These are phyloP conservation scores for Cepaea nemoralis DNA, from an alignment of 1,140 invertebrate species.

Conservation along the genomic window DNA sequence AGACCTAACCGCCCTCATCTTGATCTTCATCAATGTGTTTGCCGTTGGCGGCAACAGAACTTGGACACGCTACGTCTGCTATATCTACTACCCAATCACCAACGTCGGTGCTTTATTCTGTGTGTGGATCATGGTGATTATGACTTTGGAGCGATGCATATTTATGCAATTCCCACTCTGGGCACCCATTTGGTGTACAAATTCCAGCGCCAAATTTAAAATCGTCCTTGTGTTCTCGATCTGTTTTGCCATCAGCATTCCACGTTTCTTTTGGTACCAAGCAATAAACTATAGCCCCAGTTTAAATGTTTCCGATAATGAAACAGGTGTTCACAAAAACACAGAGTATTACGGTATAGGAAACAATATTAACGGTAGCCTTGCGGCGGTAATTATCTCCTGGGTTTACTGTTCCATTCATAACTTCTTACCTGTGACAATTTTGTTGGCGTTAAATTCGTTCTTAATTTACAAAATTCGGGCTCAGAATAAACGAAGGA, in stretches of 20 bases:
- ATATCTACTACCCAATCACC: slow-evolving; percentile 19
- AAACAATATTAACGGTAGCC: background rate
- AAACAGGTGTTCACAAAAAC: background rate
- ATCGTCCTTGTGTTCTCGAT: background rate
- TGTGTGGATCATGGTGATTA: slow-evolving; percentile 6
- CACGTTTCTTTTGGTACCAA: slow-evolving; percentile 32
- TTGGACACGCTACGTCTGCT: background rate
- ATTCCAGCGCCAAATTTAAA: slow-evolving; percentile 7
- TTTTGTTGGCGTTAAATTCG: background rate
- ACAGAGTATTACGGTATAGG: background rate
- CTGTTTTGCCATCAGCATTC: background rate
- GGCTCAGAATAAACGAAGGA: background rate
- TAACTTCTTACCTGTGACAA: background rate
- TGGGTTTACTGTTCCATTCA: slow-evolving; percentile 24
- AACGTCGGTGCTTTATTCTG: background rate
- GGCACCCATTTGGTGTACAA: slow-evolving; percentile 14
- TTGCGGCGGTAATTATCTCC: background rate
- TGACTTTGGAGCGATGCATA: slow-evolving; percentile 32
- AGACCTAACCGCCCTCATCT: slow-evolving; percentile 3
- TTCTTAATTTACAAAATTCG: slow-evolving; percentile 26
- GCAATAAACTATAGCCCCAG: background rate
- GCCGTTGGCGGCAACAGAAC: background rate
- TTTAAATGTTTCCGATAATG: background rate
- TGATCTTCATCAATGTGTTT: background rate
- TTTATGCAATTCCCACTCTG: slow-evolving; percentile 22